Evolutionary conservation across 2,888 invertebrate species (phyloP).

Genomic region (Tenodera sinensis): DNA sequence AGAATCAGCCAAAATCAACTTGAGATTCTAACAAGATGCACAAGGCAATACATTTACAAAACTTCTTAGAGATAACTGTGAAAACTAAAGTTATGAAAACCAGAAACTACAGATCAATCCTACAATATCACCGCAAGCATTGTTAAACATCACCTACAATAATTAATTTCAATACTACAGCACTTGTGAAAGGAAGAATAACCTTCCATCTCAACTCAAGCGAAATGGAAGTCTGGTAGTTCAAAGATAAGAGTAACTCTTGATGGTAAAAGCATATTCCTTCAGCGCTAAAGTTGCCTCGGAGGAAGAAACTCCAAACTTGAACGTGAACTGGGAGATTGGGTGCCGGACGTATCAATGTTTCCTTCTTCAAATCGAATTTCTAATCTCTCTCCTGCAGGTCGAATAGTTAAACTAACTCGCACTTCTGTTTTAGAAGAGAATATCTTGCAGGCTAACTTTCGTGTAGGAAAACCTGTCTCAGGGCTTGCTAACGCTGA

Average conservation of each 20-base stretch:
- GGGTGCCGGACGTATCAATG: not conserved
- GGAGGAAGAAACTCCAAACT: not conserved
- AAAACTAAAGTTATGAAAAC: too few species aligned
- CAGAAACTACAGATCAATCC: too few species aligned
- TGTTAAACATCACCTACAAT: not conserved
- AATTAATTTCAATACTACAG: not conserved
- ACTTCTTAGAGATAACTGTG: too few species aligned
- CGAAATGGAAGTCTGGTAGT: not conserved
- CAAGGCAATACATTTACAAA: too few species aligned
- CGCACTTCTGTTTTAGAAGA: not conserved
- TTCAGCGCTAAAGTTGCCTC: not conserved
- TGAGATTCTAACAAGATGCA: too few species aligned
- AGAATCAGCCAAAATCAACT: too few species aligned
- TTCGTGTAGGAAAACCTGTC: not conserved
- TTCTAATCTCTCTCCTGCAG: not conserved
- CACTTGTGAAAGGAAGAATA: not conserved
- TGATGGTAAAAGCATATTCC: not conserved
- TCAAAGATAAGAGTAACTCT: not conserved
- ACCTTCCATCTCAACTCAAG: not conserved
- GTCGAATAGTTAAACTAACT: not conserved
- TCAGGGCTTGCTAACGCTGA: not conserved
- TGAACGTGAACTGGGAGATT: not conserved
- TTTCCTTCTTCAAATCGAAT: not conserved
- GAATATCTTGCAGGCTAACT: not conserved
- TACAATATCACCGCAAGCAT: too few species aligned